Evolutionary conservation across 2,888 invertebrate species (phyloP).

Genomic region (Hirtodrosophila duncani): DNA sequence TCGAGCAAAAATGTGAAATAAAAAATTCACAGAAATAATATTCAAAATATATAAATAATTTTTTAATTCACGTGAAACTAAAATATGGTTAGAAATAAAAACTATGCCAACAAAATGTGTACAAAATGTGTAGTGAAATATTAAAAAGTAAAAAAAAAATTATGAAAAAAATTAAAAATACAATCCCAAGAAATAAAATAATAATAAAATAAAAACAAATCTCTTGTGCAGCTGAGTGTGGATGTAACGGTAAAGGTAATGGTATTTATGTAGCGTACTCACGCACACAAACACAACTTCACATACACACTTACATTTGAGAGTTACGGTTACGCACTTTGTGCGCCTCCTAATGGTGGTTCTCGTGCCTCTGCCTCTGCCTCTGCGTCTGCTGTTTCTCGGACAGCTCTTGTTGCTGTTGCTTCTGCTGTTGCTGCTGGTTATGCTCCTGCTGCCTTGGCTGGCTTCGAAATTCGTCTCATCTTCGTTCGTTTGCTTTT

Average conservation of each 20-base stretch:
- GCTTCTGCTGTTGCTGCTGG: conserved; percentile 8
- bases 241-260: too few relatives aligned
- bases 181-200: conserved; percentile 5
- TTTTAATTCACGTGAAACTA: too few relatives aligned
- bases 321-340: conserved; percentile 23
- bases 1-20: conserved; percentile 13
- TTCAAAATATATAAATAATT: conserved; percentile 35
- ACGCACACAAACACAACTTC: too few relatives aligned
- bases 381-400: conserved; percentile 3
- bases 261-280: too few relatives aligned
- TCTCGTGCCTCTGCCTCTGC: too few relatives aligned
- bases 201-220: conserved; percentile 5
- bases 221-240: too few relatives aligned
- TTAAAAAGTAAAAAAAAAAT: conserved; percentile 11
- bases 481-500: conserved; percentile 50
- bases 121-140: background rate
- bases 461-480: conserved; percentile 29
- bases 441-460: conserved; percentile 6
- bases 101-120: too few relatives aligned
- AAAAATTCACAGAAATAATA: conserved; percentile 3
- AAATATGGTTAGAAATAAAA: too few relatives aligned
- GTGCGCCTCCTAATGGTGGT: too few relatives aligned
- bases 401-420: background rate
- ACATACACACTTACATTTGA: too few relatives aligned
- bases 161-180: background rate